These are phyloP conservation scores for Amphibalanus amphitrite DNA, from an alignment of 1,140 invertebrate species.

Conservation along the genomic window DNA sequence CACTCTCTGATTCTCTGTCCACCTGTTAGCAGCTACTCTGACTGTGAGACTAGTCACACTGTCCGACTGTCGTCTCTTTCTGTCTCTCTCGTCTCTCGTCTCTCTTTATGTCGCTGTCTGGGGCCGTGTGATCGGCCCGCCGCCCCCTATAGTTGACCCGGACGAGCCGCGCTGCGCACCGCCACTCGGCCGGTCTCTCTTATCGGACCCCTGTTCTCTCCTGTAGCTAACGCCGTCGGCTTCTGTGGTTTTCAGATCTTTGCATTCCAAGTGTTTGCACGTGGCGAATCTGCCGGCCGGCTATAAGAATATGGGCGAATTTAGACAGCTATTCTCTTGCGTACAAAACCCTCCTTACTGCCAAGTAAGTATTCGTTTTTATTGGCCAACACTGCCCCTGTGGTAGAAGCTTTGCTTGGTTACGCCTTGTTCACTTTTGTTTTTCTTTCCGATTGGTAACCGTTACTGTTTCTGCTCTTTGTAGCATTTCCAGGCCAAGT, in stretches of 20 bases:
- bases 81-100: not conserved
- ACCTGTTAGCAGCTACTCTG: not conserved
- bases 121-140: too few relatives aligned
- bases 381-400: not conserved
- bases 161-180: too few relatives aligned
- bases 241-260: not conserved
- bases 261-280: constrained; percentile 37
- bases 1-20: not conserved
- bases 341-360: constrained; percentile 38
- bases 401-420: not conserved
- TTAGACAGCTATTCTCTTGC: constrained; percentile 34
- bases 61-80: too few relatives aligned
- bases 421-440: too few relatives aligned
- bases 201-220: constrained; percentile 11
- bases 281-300: constrained; percentile 34
- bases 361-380: constrained; percentile 28
- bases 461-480: too few relatives aligned
- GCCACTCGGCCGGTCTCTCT: too few relatives aligned
- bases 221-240: not conserved
- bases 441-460: too few relatives aligned
- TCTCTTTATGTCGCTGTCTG: constrained; percentile 22
- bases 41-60: not conserved
- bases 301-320: constrained; percentile 35
- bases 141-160: too few relatives aligned
- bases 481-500: too few relatives aligned